Conservation (phyloP, 2,888 invertebrate species). For the Cyclophora punctaria region DNA sequence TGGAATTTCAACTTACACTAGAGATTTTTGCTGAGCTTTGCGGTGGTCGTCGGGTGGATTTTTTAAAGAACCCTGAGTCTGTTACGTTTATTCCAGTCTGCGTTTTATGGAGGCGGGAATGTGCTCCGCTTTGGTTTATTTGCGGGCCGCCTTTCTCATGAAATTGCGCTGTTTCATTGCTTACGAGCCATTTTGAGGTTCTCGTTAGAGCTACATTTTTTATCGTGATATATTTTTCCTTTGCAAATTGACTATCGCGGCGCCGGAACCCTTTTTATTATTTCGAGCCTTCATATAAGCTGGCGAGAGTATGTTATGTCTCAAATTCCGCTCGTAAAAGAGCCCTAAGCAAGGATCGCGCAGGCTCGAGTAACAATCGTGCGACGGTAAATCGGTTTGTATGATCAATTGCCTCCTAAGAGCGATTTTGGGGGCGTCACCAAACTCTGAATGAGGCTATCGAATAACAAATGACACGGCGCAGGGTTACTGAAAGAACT, state of each 20-base stretch:
- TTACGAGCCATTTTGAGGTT: slow-evolving; percentile 65
- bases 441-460: slow-evolving; percentile 34
- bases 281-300: slow-evolving; percentile 23
- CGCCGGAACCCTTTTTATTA: slow-evolving; percentile 33
- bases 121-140: slow-evolving; percentile 69
- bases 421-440: slow-evolving; percentile 29
- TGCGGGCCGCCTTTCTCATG: slow-evolving; percentile 66
- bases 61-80: slow-evolving; percentile 62
- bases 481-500: slow-evolving; percentile 45
- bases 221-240: slow-evolving; percentile 54
- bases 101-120: slow-evolving; percentile 70
- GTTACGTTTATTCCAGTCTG: slow-evolving; percentile 68
- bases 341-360: slow-evolving; percentile 1
- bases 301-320: slow-evolving; percentile 13
- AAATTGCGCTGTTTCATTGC: slow-evolving; percentile 72
- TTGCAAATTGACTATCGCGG: slow-evolving; percentile 48
- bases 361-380: slow-evolving; percentile 17
- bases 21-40: slow-evolving; percentile 67
- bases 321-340: slow-evolving; percentile 16
- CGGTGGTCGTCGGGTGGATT: slow-evolving; percentile 61
- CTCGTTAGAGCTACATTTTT: slow-evolving; percentile 63
- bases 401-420: slow-evolving; percentile 19
- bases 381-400: slow-evolving; percentile 13
- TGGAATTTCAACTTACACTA: slow-evolving; percentile 66
- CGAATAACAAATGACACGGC: slow-evolving; percentile 49